These are phyloP conservation scores for Melanostoma scalare DNA, from an alignment of 2,888 invertebrate genomes.

Conservation along the genomic window DNA sequence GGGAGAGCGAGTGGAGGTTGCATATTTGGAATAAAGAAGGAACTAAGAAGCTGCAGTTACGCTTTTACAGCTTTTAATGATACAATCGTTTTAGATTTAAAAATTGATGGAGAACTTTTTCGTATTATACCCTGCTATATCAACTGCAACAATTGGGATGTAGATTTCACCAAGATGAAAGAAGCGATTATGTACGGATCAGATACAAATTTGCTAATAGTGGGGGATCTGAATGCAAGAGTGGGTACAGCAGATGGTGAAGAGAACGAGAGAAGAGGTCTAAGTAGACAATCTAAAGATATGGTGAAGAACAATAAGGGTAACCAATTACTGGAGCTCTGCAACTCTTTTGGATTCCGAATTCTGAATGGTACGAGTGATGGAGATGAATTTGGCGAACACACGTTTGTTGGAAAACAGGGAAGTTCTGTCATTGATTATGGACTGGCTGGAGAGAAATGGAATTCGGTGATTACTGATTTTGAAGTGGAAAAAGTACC, in stretches of 20 bases:
- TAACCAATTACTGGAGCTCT: not conserved
- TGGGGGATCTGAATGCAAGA: conserved; percentile 6
- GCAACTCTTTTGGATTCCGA: not conserved
- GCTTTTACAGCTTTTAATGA: too few relatives aligned
- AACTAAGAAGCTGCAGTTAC: not conserved
- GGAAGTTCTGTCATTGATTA: too few relatives aligned
- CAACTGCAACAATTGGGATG: conserved; percentile 10
- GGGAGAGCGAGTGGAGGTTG: conserved; percentile 10
- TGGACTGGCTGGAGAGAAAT: not conserved
- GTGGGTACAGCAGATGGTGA: conserved; percentile 12
- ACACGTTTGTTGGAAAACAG: too few relatives aligned
- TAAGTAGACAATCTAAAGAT: conserved; percentile 5
- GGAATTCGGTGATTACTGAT: not conserved
- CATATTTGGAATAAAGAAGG: conserved; percentile 3
- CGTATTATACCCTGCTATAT: not conserved
- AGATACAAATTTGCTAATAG: conserved; percentile 1
- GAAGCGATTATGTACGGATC: not conserved
- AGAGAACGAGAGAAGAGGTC: conserved; percentile 8
- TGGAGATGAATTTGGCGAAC: too few relatives aligned
- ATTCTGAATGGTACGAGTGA: not conserved
- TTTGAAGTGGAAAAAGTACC: not conserved
- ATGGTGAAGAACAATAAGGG: conserved; percentile 1
- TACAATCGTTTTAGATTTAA: too few relatives aligned
- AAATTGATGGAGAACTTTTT: too few relatives aligned
- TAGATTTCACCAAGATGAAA: conserved; percentile 8